phyloP scores from a whole-genome alignment of 2,113 vertebrate species.

The Microtus oregoni region DNA sequence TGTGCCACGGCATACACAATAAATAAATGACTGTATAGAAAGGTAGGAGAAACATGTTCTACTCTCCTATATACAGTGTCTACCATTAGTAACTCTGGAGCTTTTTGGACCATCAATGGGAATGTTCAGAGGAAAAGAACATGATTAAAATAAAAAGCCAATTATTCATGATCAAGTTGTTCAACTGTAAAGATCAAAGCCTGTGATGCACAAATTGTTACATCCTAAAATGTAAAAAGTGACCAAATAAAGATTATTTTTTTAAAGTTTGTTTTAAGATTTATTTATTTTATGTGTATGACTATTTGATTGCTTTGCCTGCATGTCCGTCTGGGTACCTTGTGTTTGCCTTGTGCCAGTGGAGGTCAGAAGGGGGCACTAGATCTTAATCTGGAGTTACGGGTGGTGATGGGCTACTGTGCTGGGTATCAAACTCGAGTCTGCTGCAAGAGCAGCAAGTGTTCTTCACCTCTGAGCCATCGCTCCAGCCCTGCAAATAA shows the following conservation, averaged over 20 bases:
- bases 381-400: background rate
- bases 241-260: too few species aligned
- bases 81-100: background rate
- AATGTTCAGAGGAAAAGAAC: constrained; percentile 21
- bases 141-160: background rate
- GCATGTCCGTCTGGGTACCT: background rate
- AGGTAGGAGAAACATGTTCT: too few species aligned
- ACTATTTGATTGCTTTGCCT: background rate
- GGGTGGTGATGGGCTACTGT: background rate
- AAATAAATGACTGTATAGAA: background rate
- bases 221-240: too few species aligned
- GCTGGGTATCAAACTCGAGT: background rate
- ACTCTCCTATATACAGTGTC: background rate
- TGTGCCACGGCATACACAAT: background rate
- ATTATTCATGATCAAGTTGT: background rate
- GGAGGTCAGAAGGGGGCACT: background rate
- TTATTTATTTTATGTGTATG: background rate
- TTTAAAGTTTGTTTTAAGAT: background rate
- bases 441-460: background rate
- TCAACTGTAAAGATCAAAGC: constrained; percentile 10
- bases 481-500: background rate
- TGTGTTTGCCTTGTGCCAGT: background rate
- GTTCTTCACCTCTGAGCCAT: background rate
- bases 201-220: background rate
- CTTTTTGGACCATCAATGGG: background rate